phyloP scores from a whole-genome alignment of 1,140 invertebrate genomes.

The Drosophila nasuta region DNA sequence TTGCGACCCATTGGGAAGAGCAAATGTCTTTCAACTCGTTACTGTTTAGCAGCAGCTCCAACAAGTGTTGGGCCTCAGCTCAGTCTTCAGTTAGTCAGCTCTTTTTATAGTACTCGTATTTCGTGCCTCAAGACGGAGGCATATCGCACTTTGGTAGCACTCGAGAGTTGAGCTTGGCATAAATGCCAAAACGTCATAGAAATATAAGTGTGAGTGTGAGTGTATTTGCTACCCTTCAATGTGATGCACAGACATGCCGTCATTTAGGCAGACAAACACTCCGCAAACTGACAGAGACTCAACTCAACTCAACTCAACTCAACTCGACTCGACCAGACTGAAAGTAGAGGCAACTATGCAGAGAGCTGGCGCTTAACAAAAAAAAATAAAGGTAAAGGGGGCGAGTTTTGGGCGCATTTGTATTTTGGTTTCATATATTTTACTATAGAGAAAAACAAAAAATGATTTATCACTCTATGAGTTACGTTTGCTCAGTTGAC shows the following conservation, averaged over 20 bases:
- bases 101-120: conserved; percentile 20
- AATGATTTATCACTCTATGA: conserved; percentile 77
- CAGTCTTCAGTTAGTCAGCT: conserved; percentile 50
- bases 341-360: conserved; percentile 21
- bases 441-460: conserved; percentile 48
- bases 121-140: conserved; percentile 8
- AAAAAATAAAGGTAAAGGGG: conserved; percentile 8
- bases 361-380: too few species aligned
- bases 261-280: conserved; percentile 67
- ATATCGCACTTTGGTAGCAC: conserved; percentile 55
- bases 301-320: neutral
- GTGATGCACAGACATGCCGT: conserved; percentile 66
- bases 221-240: conserved; percentile 72
- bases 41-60: conserved; percentile 9
- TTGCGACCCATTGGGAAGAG: conserved; percentile 9
- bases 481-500: conserved; percentile 67
- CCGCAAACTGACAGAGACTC: conserved; percentile 41
- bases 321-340: neutral
- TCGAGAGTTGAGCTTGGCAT: conserved; percentile 62
- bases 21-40: conserved; percentile 5
- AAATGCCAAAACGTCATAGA: conserved; percentile 73
- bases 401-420: conserved; percentile 59
- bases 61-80: conserved; percentile 12
- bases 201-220: conserved; percentile 46
- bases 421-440: conserved; percentile 51